These are phyloP conservation scores for Aspiorhynchus laticeps DNA, from an alignment of 2,113 vertebrate genomes.

Conservation along the genomic window DNA sequence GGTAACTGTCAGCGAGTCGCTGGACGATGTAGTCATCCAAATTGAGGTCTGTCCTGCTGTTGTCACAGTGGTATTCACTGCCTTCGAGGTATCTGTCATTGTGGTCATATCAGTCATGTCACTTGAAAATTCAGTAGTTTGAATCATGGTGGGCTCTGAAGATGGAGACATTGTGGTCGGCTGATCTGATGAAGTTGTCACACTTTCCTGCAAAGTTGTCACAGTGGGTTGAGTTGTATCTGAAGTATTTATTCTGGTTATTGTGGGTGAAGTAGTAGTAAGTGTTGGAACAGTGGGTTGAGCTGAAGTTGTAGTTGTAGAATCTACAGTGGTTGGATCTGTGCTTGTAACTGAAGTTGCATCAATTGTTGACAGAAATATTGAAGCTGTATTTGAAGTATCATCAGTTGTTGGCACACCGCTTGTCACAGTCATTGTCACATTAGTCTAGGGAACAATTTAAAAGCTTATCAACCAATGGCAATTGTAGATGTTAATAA, in stretches of 20 bases:
- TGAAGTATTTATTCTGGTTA: not conserved
- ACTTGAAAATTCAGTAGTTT: not conserved
- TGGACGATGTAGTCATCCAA: not conserved
- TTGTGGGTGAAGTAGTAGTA: not conserved
- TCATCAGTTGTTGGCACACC: not conserved
- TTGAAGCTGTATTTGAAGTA: too few species aligned
- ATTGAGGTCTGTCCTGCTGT: not conserved
- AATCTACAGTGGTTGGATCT: not conserved
- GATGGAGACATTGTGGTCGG: not conserved
- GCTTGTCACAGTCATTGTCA: not conserved
- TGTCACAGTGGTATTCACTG: not conserved
- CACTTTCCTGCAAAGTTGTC: not conserved
- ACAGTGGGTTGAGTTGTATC: not conserved
- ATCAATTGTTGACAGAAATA: too few species aligned
- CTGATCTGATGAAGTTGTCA: not conserved
- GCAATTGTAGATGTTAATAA: not conserved
- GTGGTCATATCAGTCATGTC: not conserved
- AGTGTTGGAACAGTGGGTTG: too few species aligned
- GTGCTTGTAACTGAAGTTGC: not conserved
- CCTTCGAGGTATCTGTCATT: not conserved
- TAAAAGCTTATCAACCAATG: not conserved
- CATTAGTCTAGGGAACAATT: not conserved
- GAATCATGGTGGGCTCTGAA: not conserved
- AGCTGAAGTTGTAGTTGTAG: not conserved
- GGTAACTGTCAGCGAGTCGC: not conserved